A percentile compares a stretch with the other conserved stretches of the same genome.
Conservation (phyloP, 2,113 vertebrate species). For the Prionailurus viverrinus region DNA sequence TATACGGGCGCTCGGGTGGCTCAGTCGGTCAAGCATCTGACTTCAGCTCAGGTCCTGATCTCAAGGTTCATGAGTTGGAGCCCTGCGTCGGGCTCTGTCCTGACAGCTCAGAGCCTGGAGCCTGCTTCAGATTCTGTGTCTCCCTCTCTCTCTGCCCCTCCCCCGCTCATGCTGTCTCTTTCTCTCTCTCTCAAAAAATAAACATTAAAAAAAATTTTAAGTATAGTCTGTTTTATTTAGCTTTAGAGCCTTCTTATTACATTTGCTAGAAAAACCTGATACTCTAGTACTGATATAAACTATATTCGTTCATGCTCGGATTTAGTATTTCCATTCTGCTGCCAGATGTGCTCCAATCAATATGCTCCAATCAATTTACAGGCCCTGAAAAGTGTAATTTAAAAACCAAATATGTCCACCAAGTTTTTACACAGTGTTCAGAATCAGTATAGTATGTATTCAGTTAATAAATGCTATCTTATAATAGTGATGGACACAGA, state of each 20-base stretch:
- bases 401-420: not conserved
- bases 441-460: not conserved
- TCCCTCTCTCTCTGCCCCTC: too few relatives aligned
- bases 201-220: not conserved
- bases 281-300: not conserved
- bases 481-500: not conserved
- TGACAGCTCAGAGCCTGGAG: too few relatives aligned
- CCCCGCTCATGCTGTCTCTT: too few relatives aligned
- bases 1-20: not conserved
- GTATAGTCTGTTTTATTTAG: not conserved
- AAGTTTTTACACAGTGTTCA: not conserved
- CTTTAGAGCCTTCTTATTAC: conserved; percentile 31
- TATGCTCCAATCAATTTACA: not conserved
- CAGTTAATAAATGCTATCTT: not conserved
- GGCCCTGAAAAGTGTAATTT: not conserved
- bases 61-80: too few relatives aligned
- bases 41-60: too few relatives aligned
- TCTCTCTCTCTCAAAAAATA: too few relatives aligned
- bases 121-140: too few relatives aligned
- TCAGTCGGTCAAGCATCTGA: too few relatives aligned
- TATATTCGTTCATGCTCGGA: not conserved
- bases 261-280: conserved; percentile 40
- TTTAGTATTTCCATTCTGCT: conserved; percentile 32
- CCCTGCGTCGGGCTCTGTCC: too few relatives aligned
- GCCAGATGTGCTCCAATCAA: not conserved